Percentiles rank a stretch among this genome's conserved stretches.
Conservation (phyloP, 2,888 invertebrate species). For the Oeneis ivallda region DNA sequence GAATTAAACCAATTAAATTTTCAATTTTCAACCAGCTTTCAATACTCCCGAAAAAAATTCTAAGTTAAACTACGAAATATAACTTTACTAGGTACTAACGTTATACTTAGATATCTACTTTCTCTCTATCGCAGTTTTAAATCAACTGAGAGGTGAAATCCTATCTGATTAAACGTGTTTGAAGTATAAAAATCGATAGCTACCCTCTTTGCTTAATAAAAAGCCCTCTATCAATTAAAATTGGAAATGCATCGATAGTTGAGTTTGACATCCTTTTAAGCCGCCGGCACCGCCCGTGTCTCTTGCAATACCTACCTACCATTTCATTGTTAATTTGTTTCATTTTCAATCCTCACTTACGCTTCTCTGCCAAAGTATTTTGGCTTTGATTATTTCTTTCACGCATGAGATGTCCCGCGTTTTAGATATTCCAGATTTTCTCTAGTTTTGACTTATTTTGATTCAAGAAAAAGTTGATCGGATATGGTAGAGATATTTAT, state of each 20-base stretch:
- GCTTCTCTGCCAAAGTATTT: not conserved
- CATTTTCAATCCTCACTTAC: constrained; percentile 22
- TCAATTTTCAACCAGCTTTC: no score
- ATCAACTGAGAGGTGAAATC: constrained; percentile 33
- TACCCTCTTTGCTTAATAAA: constrained; percentile 44
- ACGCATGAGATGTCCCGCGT: no score
- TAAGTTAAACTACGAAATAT: no score
- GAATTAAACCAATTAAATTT: no score
- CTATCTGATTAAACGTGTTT: constrained; percentile 56
- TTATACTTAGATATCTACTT: not conserved
- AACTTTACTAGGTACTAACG: no score
- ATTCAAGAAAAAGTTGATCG: no score
- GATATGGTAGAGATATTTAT: no score
- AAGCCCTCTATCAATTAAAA: constrained; percentile 69
- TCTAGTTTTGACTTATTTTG: no score
- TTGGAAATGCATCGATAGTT: constrained; percentile 71
- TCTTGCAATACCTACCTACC: constrained; percentile 55
- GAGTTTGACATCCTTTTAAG: constrained; percentile 62
- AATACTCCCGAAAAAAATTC: no score
- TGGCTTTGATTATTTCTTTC: not conserved
- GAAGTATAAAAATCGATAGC: constrained; percentile 54
- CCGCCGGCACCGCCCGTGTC: constrained; percentile 34
- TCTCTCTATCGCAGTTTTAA: not conserved
- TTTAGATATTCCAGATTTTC: no score
- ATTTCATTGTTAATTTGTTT: constrained; percentile 51